Conservation (phyloP, 2,888 invertebrate species). For the Watsonalla binaria region DNA sequence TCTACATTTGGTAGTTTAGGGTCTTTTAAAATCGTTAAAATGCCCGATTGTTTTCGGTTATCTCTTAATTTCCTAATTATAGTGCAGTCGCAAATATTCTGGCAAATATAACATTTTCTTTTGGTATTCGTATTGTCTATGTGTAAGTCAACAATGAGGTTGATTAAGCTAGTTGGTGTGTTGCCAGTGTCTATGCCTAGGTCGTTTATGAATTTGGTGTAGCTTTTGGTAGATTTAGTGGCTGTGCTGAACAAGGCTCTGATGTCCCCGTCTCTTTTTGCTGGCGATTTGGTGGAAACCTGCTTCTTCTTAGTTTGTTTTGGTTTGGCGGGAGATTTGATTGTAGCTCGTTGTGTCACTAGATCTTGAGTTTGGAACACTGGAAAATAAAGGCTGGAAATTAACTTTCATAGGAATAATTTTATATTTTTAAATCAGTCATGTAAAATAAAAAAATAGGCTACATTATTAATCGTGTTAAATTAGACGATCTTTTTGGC, state of each 20-base stretch:
- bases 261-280: conserved; percentile 74
- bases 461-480: no score
- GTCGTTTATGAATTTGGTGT: conserved; percentile 64
- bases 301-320: conserved; percentile 50
- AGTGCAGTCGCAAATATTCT: conserved; percentile 60
- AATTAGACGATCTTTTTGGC: no score
- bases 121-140: conserved; percentile 44
- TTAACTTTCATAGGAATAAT: not conserved
- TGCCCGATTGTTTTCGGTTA: conserved; percentile 18
- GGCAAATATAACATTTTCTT: conserved; percentile 63
- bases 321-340: conserved; percentile 28
- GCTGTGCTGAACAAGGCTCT: conserved; percentile 73
- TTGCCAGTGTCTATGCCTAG: conserved; percentile 52
- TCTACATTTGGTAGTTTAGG: conserved; percentile 49
- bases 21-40: conserved; percentile 31
- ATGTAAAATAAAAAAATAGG: no score
- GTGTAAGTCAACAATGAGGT: conserved; percentile 68
- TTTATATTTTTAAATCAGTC: no score
- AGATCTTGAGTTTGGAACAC: conserved; percentile 42
- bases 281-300: conserved; percentile 43
- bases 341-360: conserved; percentile 23
- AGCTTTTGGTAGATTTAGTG: conserved; percentile 67
- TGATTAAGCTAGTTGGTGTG: conserved; percentile 53
- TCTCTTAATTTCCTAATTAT: conserved; percentile 31
- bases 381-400: conserved; percentile 16